Percentiles rank a stretch among this genome's conserved stretches.
phyloP scores from a whole-genome alignment of 2,888 invertebrate species.

The Kryphioiulus occultus region DNA sequence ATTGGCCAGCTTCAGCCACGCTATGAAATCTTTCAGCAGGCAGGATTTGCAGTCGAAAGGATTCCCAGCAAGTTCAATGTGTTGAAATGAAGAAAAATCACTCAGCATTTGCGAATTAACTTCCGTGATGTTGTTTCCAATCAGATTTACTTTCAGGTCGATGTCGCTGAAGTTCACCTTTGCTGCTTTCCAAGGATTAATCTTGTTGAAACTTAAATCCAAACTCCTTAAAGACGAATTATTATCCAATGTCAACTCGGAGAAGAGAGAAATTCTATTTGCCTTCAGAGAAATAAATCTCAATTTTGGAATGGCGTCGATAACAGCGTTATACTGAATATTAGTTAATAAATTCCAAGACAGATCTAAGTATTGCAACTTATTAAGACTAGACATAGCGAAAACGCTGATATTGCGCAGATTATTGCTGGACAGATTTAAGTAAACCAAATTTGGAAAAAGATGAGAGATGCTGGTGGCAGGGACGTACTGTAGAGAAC shows the following conservation, averaged over 20 bases:
- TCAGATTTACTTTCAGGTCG: neutral
- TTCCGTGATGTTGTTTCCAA: slow-evolving; percentile 37
- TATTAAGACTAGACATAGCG: neutral
- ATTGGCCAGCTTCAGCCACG: neutral
- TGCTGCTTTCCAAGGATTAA: neutral
- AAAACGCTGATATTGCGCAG: neutral
- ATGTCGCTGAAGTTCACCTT: neutral
- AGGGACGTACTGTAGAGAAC: neutral
- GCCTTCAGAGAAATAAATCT: neutral
- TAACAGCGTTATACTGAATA: neutral
- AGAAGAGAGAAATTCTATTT: neutral
- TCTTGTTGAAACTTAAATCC: neutral
- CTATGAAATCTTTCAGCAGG: neutral
- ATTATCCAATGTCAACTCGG: neutral
- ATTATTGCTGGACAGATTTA: slow-evolving; percentile 25
- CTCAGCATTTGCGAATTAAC: neutral
- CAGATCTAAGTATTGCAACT: neutral
- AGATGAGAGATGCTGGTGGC: neutral
- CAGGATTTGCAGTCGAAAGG: slow-evolving; percentile 45
- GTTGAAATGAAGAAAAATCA: slow-evolving; percentile 22
- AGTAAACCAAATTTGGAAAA: neutral
- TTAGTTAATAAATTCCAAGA: neutral
- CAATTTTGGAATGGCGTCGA: neutral
- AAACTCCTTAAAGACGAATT: neutral
- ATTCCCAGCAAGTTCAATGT: neutral